Conservation (phyloP, 2,888 invertebrate species). For the Dryocosmus kuriphilus region DNA sequence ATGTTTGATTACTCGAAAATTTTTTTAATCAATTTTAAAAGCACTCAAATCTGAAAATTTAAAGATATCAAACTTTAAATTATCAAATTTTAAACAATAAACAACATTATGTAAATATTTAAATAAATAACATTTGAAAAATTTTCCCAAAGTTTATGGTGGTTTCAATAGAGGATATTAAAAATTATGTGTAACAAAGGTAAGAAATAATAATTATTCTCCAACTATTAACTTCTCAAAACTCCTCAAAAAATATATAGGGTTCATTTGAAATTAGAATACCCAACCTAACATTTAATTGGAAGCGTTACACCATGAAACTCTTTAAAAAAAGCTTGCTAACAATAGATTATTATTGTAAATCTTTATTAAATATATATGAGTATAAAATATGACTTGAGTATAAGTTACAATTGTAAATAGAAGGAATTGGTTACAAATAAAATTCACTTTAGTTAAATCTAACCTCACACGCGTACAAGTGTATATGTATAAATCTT, state of each 20-base stretch:
- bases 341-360: background rate
- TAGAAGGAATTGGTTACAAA: background rate
- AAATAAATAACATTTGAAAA: background rate
- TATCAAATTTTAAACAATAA: no score
- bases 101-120: background rate
- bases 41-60: no score
- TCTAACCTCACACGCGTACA: background rate
- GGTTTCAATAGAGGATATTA: background rate
- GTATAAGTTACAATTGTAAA: background rate
- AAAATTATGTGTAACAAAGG: no score
- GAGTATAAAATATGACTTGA: background rate
- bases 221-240: no score
- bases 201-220: background rate
- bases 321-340: background rate
- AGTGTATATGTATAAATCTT: background rate
- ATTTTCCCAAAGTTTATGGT: background rate
- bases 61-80: no score
- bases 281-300: background rate
- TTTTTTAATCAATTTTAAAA: no score
- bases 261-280: no score
- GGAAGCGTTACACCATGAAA: background rate
- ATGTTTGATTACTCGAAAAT: no score
- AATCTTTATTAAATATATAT: background rate
- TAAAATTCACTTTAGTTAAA: background rate
- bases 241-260: no score